phyloP scores from a whole-genome alignment of 2,888 invertebrate genomes.

The Mycalesis mineus region DNA sequence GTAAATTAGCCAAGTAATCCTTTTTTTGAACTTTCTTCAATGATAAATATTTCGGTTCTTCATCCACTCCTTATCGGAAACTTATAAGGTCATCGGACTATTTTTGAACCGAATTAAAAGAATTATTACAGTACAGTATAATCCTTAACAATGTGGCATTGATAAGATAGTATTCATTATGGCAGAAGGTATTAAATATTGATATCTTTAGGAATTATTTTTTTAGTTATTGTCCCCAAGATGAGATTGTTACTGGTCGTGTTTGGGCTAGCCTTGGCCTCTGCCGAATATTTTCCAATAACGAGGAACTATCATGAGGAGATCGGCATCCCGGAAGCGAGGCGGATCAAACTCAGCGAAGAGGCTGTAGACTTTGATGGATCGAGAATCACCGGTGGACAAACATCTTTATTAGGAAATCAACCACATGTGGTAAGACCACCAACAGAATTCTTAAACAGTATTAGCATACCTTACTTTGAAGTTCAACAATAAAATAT shows the following conservation, averaged over 20 bases:
- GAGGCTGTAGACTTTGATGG: slow-evolving; percentile 34
- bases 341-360: slow-evolving; percentile 36
- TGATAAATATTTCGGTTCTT: too few relatives aligned
- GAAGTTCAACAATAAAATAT: too few relatives aligned
- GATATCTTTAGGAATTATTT: neutral
- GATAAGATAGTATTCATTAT: neutral
- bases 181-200: neutral
- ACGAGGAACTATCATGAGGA: slow-evolving; percentile 38
- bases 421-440: slow-evolving; percentile 35
- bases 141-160: neutral
- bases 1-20: too few relatives aligned
- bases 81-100: neutral
- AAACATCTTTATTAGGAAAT: slow-evolving; percentile 29
- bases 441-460: too few relatives aligned
- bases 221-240: neutral
- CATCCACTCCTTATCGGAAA: too few relatives aligned
- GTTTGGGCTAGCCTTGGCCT: slow-evolving; percentile 13
- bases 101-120: neutral
- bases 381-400: slow-evolving; percentile 43
- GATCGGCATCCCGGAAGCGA: slow-evolving; percentile 42
- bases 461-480: too few relatives aligned
- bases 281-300: slow-evolving; percentile 28
- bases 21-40: too few relatives aligned
- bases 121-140: neutral
- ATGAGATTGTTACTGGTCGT: slow-evolving; percentile 16